These are phyloP conservation scores for Moxostoma hubbsi DNA, from an alignment of 2,797 vertebrate genomes.

Conservation along the genomic window DNA sequence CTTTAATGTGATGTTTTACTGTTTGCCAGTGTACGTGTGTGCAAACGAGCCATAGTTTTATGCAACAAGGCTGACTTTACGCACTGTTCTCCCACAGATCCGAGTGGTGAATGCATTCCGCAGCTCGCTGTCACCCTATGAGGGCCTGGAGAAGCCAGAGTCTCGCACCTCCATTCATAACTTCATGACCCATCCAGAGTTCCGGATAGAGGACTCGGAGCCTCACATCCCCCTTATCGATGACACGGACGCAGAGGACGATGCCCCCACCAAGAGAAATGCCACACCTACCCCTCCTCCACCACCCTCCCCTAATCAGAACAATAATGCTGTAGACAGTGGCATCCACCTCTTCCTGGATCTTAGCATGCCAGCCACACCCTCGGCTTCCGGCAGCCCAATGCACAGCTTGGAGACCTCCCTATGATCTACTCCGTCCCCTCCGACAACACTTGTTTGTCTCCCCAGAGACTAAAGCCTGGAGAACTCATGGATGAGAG, in stretches of 20 bases:
- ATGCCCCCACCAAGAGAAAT: slow-evolving; percentile 96
- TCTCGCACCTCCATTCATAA: slow-evolving; percentile 98
- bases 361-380: slow-evolving; percentile 91
- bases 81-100: slow-evolving; percentile 81
- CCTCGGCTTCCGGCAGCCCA: slow-evolving; percentile 92
- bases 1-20: slow-evolving; percentile 42
- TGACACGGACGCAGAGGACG: slow-evolving; percentile 97
- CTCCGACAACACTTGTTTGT: slow-evolving; percentile 27
- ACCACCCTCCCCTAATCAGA: slow-evolving; percentile 94
- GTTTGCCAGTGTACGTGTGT: slow-evolving; percentile 21
- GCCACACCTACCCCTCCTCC: slow-evolving; percentile 76
- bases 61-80: slow-evolving; percentile 62
- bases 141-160: slow-evolving; percentile 98
- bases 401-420: slow-evolving; percentile 99
- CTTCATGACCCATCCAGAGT: slow-evolving; percentile 99
- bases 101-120: slow-evolving; percentile 99
- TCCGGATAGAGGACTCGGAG: slow-evolving; percentile 99
- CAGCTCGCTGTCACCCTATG: slow-evolving; percentile 98
- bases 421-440: slow-evolving; percentile 85
- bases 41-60: slow-evolving; percentile 17
- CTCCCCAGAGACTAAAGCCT: slow-evolving; percentile 47
- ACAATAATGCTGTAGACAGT: slow-evolving; percentile 98
- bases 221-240: slow-evolving; percentile 98
- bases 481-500: slow-evolving; percentile 45
- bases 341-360: slow-evolving; percentile 93